Base-by-base conservation (phyloP, 2,113 vertebrate species). In the Chlamydotis undulata region DNA sequence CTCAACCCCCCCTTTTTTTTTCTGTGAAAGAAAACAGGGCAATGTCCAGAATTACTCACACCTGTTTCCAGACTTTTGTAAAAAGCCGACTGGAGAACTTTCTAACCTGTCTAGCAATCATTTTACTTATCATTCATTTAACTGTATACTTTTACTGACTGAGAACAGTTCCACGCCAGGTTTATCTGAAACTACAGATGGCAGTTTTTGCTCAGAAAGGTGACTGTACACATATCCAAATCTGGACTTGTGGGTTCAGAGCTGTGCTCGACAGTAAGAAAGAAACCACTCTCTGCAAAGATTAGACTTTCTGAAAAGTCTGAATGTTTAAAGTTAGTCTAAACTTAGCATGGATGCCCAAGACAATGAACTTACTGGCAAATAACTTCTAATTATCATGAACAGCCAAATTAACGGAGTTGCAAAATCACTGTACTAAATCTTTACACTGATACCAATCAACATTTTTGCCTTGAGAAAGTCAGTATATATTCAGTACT, bases 301-400 rank as follows among this genome's bases (percentile, higher is more conserved):
- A 56, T 37, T 1, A 67, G 37, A 13, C 28, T 86, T 82, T 67
- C 47, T 82, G 71, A 47, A 60, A 61, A 82, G 15, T 47, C 59
- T 73, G 50, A 89, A 14, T 31, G 59, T 37, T 73, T 71, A 64
- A 70, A 70, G 31, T 31, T 89, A 77, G 39, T 19, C 52, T 77
- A 61, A 76, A 85, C 23, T 56, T 85, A 65, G 73, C 87, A 82
- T 19, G 41, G 70, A 93, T 63, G 50, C 28, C 50, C 55, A 78
- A 70, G 71, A 25, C n/a, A 35, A 3, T 12, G 87, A 94, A 76
- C 88, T 96, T 95, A 96, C 75, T 79, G 84, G 57, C n/a, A 91
- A 93, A 81, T 57, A 95, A 94, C 76, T 96, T 93, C 61, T 6
- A 78, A 74, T 49, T 79, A 91, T 29, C 45, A 87, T 25, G 59